Evolutionary conservation across 2,888 invertebrate genomes (phyloP), one percentile per base, ranked within the genome.

Genomic region (Drosophila meridionalis): DNA sequence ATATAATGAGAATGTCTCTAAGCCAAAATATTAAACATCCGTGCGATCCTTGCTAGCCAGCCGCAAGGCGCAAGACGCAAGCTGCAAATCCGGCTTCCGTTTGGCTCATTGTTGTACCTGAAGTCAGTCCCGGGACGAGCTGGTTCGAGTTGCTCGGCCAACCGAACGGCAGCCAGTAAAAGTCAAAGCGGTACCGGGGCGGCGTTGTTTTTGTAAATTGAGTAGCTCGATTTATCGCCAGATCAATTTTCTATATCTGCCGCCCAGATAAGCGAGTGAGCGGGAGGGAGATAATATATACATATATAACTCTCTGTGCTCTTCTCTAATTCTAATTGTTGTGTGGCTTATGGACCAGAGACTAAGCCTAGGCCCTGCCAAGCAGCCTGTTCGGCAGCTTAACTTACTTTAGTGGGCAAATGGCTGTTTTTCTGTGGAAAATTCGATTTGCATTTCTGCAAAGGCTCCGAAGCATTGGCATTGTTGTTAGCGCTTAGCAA

Each of bases 1-100:
- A 90, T 80, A 86, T 87, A 87, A 91, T 90, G 91, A 84, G 87
- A 90, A 91, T 90, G 90, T 90, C 91, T 91, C 74, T 91, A 91
- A 92, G 91, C 91, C 91, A 92, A 92, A 92, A 91, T 91, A 92
- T 91, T 91, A 90, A 75, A 88, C 88, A 87, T 82, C 71, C 86
- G 79, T 70, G 80, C 80, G 85, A 87, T 83, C 88, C 87, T 65
- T 71, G 70, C 64, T 56, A 69, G 60, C 65, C 59, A 69, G 75
- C 69, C 64, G 56, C 56, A 42, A 56, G 42, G 42, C 42, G 36
- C 68, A 42, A 56, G 42, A 56, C 42, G 36, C 68, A 68, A 68
- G 73, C 64, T 77, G 74, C 69, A 83, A 88, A 85, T 85, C 87
- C 83, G 83, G 89, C 83, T 88, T 86, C 81, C 89, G 88, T 83